These are phyloP conservation scores for Rhadinocentrus ornatus DNA, from an alignment of 2,797 vertebrate genomes.

Conservation along the genomic window DNA sequence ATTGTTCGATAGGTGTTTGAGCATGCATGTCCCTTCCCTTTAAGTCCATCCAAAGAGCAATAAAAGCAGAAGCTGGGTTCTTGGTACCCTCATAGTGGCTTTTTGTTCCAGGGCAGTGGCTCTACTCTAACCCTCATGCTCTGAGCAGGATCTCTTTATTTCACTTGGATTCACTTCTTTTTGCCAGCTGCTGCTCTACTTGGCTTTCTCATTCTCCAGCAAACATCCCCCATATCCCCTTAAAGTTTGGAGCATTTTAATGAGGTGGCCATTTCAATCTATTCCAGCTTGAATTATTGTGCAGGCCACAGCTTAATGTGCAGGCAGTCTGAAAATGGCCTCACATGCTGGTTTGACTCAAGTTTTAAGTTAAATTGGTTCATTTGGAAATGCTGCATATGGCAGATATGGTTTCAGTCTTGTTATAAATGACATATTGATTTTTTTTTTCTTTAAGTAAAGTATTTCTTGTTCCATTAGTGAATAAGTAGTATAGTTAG, in stretches of 20 bases:
- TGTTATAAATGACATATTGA: conserved; percentile 61
- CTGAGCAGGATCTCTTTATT: conserved; percentile 68
- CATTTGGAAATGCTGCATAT: conserved; percentile 54
- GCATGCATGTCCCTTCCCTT: conserved; percentile 16
- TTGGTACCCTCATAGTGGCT: conserved; percentile 25
- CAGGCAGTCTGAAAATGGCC: conserved; percentile 47
- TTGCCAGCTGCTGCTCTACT: conserved; percentile 64
- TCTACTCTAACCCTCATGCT: conserved; percentile 41
- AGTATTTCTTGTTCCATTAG: conserved; percentile 42
- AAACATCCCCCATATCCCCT: conserved; percentile 50
- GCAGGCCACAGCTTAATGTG: conserved; percentile 58
- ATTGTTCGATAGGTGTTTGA: conserved; percentile 5
- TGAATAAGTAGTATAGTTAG: conserved; percentile 49
- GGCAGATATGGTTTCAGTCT: conserved; percentile 27
- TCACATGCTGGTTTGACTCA: conserved; percentile 48
- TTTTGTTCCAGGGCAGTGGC: conserved; percentile 49
- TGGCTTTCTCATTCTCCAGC: conserved; percentile 58
- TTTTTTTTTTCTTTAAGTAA: conserved; percentile 41
- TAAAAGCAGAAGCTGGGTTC: conserved; percentile 47
- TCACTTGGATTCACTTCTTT: conserved; percentile 56
- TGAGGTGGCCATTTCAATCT: conserved; percentile 56
- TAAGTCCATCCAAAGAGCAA: conserved; percentile 28
- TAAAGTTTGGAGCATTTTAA: conserved; percentile 60
- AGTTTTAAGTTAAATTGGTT: conserved; percentile 51
- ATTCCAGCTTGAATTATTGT: conserved; percentile 69